Conservation (phyloP, 2,797 vertebrate genomes). For the Malurus leucopterus region DNA sequence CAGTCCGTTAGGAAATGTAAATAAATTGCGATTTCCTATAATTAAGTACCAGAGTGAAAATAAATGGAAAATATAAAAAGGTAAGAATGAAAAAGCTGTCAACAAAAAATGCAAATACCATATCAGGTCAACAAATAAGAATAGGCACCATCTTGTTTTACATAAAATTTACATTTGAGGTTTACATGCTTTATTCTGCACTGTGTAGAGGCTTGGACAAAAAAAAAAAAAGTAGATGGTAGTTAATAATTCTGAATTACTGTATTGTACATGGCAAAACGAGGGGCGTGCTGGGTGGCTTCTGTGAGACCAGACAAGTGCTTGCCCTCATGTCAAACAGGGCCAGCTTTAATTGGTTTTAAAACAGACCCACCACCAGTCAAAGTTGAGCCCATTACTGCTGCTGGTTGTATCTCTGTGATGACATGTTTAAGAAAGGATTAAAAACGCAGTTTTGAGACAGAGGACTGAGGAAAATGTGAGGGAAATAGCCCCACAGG, state of each 20-base stretch:
- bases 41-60: neutral
- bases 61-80: neutral
- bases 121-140: too few species aligned
- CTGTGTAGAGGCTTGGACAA: neutral
- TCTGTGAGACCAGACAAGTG: neutral
- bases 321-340: neutral
- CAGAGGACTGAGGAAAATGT: neutral
- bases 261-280: neutral
- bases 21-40: neutral
- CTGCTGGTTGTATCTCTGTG: neutral
- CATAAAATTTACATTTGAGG: neutral
- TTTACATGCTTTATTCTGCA: neutral
- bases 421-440: neutral
- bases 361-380: neutral
- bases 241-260: neutral
- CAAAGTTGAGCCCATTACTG: neutral
- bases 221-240: neutral
- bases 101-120: neutral
- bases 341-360: neutral
- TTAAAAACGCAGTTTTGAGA: neutral
- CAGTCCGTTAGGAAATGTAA: neutral
- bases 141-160: neutral
- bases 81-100: neutral
- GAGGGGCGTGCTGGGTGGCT: too few species aligned
- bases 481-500: neutral